These are phyloP conservation scores for Lysandra bellargus DNA, from an alignment of 2,888 invertebrate genomes.

Conservation along the genomic window DNA sequence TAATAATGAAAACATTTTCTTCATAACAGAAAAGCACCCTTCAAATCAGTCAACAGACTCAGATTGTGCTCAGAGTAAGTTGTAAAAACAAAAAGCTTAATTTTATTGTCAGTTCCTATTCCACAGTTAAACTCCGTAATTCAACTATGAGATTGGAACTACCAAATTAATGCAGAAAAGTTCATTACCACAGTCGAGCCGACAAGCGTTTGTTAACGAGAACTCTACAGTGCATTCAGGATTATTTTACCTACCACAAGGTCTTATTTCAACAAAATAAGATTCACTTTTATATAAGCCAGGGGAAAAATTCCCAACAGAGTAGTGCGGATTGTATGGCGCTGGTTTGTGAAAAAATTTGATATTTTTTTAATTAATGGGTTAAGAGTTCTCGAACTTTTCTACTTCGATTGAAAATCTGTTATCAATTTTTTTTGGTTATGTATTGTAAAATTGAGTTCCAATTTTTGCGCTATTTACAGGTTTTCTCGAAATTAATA, in stretches of 20 bases:
- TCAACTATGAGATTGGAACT: constrained; percentile 24
- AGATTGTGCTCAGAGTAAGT: too few species aligned
- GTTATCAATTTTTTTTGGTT: not conserved
- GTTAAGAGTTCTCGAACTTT: not conserved
- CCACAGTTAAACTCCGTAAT: constrained; percentile 9
- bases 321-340: not conserved
- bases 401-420: not conserved
- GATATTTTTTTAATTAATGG: not conserved
- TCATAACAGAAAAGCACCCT: too few species aligned
- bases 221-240: not conserved
- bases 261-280: not conserved
- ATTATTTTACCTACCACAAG: not conserved
- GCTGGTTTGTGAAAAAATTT: not conserved
- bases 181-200: constrained; percentile 47
- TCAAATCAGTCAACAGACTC: too few species aligned
- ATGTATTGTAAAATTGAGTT: not conserved
- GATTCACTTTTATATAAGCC: not conserved
- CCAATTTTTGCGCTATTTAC: too few species aligned
- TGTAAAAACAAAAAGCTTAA: not conserved
- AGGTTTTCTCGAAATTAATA: too few species aligned
- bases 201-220: constrained; percentile 49
- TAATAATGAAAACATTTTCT: too few species aligned
- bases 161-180: constrained; percentile 45
- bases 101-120: not conserved
- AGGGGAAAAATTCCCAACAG: not conserved